Evolutionary conservation across 2,888 invertebrate genomes (phyloP).

Genomic region (Agrotis exclamationis): DNA sequence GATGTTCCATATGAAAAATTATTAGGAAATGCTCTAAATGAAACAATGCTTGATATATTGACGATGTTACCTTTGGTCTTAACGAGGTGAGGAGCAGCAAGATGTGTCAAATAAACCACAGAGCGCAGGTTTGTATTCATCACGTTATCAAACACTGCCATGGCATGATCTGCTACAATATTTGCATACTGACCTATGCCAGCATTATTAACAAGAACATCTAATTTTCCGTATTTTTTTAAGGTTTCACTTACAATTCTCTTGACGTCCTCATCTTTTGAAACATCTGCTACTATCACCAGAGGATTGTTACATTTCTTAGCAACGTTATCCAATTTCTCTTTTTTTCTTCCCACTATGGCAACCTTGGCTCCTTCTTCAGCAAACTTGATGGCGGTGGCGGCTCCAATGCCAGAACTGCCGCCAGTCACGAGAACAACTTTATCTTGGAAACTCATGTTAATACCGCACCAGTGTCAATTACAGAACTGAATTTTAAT

Average conservation of each 20-base stretch:
- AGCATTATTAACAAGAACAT: conserved; percentile 29
- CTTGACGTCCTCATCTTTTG: conserved; percentile 18
- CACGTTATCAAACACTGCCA: conserved; percentile 41
- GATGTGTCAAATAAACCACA: conserved; percentile 51
- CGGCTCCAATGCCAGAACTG: conserved; percentile 67
- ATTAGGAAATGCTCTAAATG: not conserved
- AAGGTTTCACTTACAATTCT: conserved; percentile 10
- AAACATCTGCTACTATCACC: conserved; percentile 11
- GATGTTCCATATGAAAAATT: conserved; percentile 56
- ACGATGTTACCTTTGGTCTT: conserved; percentile 92
- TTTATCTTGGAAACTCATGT: conserved; percentile 62
- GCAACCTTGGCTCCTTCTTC: conserved; percentile 61
- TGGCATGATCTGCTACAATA: conserved; percentile 33
- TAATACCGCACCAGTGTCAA: not conserved
- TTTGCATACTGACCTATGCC: not conserved
- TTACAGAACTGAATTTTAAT: not conserved
- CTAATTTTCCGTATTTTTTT: conserved; percentile 1
- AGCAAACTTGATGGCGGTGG: conserved; percentile 44
- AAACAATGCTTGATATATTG: conserved; percentile 88
- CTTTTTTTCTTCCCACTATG: conserved; percentile 56
- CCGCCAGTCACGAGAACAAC: conserved; percentile 67
- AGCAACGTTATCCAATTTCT: conserved; percentile 48
- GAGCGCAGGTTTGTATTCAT: conserved; percentile 54
- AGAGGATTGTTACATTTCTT: conserved; percentile 26
- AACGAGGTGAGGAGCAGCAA: conserved; percentile 62